Percentiles rank a stretch among this genome's conserved stretches.
These are phyloP conservation scores for Euplagia quadripunctaria DNA, from an alignment of 2,888 invertebrate species.

Conservation along the genomic window DNA sequence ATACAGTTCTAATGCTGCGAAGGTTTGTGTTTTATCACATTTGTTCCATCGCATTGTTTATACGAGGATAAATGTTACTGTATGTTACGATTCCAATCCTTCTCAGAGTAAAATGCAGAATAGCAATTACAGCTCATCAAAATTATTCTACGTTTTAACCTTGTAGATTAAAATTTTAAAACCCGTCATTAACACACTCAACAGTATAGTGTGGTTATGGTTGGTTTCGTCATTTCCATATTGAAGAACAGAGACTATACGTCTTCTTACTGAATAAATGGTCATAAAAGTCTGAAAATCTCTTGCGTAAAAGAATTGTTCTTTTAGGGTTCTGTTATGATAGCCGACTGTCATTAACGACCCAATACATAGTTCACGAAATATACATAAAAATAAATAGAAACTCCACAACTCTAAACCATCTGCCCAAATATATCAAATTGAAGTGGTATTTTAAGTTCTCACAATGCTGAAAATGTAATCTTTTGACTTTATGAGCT, in stretches of 20 bases:
- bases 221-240: no score
- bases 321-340: not conserved
- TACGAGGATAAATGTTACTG: not conserved
- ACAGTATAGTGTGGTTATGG: no score
- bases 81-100: not conserved
- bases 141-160: no score
- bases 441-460: constrained; percentile 46
- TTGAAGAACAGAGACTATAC: no score
- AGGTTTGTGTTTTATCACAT: constrained; percentile 87
- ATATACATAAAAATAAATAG: not conserved
- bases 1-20: constrained; percentile 98
- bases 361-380: not conserved
- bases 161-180: no score
- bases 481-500: constrained; percentile 64
- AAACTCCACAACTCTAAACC: constrained; percentile 33
- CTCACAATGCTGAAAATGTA: constrained; percentile 53
- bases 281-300: not conserved
- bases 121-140: no score
- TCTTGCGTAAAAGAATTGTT: not conserved
- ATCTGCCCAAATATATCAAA: constrained; percentile 41
- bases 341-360: not conserved
- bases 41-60: not conserved
- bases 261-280: no score
- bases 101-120: no score
- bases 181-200: no score